These are phyloP conservation scores for Megalops atlanticus DNA, from an alignment of 2,113 vertebrate genomes.

Conservation along the genomic window DNA sequence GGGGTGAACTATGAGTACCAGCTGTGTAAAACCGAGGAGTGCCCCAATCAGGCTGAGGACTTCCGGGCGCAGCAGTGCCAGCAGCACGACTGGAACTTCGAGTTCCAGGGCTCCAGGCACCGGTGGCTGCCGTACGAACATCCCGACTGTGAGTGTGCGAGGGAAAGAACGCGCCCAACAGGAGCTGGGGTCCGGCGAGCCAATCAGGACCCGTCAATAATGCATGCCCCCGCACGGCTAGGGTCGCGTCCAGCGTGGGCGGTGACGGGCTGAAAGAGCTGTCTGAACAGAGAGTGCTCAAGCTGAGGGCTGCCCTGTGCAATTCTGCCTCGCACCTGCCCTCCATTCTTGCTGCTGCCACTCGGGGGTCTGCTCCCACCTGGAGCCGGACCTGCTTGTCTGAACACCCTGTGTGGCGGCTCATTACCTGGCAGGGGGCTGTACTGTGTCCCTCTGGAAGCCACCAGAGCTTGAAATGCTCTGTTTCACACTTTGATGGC, in stretches of 20 bases:
- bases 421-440: neutral
- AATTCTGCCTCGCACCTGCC: neutral
- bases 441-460: neutral
- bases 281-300: no score
- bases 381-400: neutral
- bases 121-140: constrained; percentile 81
- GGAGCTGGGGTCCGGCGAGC: neutral
- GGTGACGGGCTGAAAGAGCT: no score
- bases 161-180: neutral
- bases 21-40: constrained; percentile 83
- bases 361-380: neutral
- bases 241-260: no score
- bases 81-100: constrained; percentile 77
- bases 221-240: no score
- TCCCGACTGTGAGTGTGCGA: constrained; percentile 67
- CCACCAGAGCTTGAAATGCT: neutral
- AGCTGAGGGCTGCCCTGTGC: neutral
- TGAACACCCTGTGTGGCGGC: neutral
- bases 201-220: no score
- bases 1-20: constrained; percentile 82
- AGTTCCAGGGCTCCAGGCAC: constrained; percentile 70
- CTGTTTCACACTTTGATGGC: neutral
- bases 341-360: neutral
- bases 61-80: constrained; percentile 83
- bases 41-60: constrained; percentile 91